Evolutionary conservation across 2,888 invertebrate genomes (phyloP).

Genomic region (Himalopsyche japonica): DNA sequence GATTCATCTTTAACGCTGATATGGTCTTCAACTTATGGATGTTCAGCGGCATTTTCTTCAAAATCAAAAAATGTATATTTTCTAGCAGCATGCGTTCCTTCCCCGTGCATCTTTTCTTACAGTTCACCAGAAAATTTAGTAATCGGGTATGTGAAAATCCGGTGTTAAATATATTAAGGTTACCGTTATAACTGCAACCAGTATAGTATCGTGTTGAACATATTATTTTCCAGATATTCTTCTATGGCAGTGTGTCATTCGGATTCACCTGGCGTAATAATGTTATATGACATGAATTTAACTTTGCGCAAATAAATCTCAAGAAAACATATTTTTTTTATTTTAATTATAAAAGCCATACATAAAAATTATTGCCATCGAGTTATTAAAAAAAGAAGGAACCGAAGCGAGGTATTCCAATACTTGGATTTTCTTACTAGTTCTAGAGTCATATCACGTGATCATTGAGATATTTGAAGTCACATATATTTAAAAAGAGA

Average conservation of each 20-base stretch:
- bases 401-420: too few species aligned
- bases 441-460: too few species aligned
- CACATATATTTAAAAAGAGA: too few species aligned
- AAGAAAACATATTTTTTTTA: not conserved
- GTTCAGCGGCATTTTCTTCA: not conserved
- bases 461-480: too few species aligned
- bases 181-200: too few species aligned
- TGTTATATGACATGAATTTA: not conserved
- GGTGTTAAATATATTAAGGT: not conserved
- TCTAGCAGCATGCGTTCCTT: not conserved
- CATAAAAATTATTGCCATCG: too few species aligned
- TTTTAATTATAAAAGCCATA: too few species aligned
- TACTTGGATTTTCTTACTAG: too few species aligned
- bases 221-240: not conserved
- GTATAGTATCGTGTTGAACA: too few species aligned
- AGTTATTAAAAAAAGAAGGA: too few species aligned
- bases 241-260: not conserved
- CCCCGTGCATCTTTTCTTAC: not conserved
- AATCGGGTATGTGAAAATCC: not conserved
- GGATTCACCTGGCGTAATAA: not conserved
- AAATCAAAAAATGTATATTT: not conserved
- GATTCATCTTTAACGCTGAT: not conserved
- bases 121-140: not conserved
- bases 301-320: not conserved
- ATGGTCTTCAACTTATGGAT: not conserved